Base-by-base conservation (phyloP, 2,888 invertebrate genomes). In the Plebejus melissa region DNA sequence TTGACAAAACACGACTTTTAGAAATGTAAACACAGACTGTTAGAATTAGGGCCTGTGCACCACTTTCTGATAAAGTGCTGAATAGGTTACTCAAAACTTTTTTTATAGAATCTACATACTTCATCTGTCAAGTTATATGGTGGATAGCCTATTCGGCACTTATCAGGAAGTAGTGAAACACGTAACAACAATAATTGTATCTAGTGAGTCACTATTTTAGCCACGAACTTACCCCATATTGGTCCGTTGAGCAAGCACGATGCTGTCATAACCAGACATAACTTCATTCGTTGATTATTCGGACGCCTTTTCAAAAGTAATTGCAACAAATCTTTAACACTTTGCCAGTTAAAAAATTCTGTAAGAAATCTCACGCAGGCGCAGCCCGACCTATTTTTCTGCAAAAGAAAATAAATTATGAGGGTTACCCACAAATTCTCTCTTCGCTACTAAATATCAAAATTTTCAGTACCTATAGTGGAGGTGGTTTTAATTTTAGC, bases 261-360 rank as follows among this genome's bases (percentile, higher is more conserved):
- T 2, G 88, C 89, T 0, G 83, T 82, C 70, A 93, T 79, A 70
- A 92, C 85, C 0, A 93, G 82, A 41, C 88, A 89, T 74, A 93
- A 89, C 50, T 89, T 81, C 5, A 92, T 54, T 76, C 92, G 86
- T 77, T 93, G 84, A 76, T 93, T 90, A 58, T 88, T 89, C 0
- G 87, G 83, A 4, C 94, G 92, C 78, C 89, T 90, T 79, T 91
- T 94, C 80, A 94, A 94, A 11, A 91, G 94, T 11, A 94, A 93
- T 75, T 88, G 89, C 54, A 94, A 80, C 0, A 94, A 94, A 36
- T 94, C 88, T 69, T 85, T 90, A 0, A 95, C 84, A 80, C 94
- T 93, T 32, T 86, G 85, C 3, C 94, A 82, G 80, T 94, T 93
- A 77, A 94, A 94, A 77, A 95, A 94, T n/a, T 91, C 91, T 6